phyloP scores from a whole-genome alignment of 2,113 vertebrate genomes.

The Misgurnus mizolepis region DNA sequence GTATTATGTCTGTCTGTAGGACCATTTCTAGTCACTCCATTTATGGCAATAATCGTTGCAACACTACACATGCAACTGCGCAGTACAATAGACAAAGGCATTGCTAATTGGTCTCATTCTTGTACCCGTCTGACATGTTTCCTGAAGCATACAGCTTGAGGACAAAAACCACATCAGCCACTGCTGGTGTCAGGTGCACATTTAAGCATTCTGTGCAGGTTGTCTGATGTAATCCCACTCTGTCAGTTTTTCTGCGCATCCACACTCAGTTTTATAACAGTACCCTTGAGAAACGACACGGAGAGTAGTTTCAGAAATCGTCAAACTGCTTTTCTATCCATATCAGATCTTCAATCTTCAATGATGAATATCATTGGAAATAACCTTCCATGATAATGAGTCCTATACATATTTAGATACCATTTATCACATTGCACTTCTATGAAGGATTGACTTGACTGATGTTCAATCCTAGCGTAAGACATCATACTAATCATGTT shows the following conservation, averaged over 20 bases:
- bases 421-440: not conserved
- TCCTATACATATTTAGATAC: not conserved
- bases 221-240: not conserved
- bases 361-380: not conserved
- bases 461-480: not conserved
- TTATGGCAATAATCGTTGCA: too few relatives aligned
- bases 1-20: too few relatives aligned
- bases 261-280: slow-evolving; percentile 14
- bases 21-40: not conserved
- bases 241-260: not conserved
- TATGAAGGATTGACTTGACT: not conserved
- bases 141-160: not conserved
- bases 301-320: not conserved
- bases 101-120: slow-evolving; percentile 64
- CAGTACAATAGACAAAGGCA: slow-evolving; percentile 14
- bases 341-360: not conserved
- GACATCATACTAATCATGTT: not conserved
- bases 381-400: not conserved
- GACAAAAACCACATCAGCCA: slow-evolving; percentile 21
- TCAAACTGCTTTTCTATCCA: not conserved
- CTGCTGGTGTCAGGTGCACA: not conserved
- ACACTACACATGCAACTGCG: too few relatives aligned
- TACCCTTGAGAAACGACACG: not conserved
- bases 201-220: slow-evolving; percentile 21
- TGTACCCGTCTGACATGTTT: slow-evolving; percentile 42